Evolutionary conservation across 1,140 invertebrate genomes (phyloP), one percentile per base, ranked within the genome.

Genomic region (Drosophila sproati): DNA sequence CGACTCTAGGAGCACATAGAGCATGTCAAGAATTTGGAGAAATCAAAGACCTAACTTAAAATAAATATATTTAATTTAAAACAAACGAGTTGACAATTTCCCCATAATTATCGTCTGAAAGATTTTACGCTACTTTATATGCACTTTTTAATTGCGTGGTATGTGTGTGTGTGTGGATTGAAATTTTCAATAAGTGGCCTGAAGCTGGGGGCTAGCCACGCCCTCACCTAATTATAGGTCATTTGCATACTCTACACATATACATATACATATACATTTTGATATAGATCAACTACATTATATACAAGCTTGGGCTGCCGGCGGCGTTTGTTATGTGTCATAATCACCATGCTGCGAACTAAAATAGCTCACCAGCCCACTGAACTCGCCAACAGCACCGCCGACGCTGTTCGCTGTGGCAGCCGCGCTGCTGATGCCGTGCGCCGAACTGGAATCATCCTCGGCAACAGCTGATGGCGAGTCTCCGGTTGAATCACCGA

Each of bases 301-400:
- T 83, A 64, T 83, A 83, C 80, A 83, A 47, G 48, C 48, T 50
- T 80, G 77, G 51, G 62, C 57, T 34, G 52, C 78, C 43, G 67
- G 43, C 81, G 85, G 81, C 70, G 82, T 77, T 91, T 77, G 91
- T 92, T 92, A 92, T 89, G 92, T 92, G 59, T 92, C 91, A 77
- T 92, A 91, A 52, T 92, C 92, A 48, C 96, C 96, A 72, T 95
- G 93, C 91, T 96, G 96, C 82, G 96, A 96, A 72, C 96, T 96
- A 91, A 97, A 96, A 91, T 97, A 97, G 59, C 96, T 97, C 29
- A 96, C 96, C 66, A 97, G 92, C n/a, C 96, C 96, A 43, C 96
- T 96, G 87, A 96, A 96, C 85, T 96, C 96, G 4, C 96, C 91
- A 29, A 88, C 83, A 12, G 63, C 77, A 0, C 77, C 64, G 2